Evolutionary conservation across 2,797 vertebrate species (phyloP), one percentile per base, ranked within the genome.

Genomic region (Scyliorhinus canicula): DNA sequence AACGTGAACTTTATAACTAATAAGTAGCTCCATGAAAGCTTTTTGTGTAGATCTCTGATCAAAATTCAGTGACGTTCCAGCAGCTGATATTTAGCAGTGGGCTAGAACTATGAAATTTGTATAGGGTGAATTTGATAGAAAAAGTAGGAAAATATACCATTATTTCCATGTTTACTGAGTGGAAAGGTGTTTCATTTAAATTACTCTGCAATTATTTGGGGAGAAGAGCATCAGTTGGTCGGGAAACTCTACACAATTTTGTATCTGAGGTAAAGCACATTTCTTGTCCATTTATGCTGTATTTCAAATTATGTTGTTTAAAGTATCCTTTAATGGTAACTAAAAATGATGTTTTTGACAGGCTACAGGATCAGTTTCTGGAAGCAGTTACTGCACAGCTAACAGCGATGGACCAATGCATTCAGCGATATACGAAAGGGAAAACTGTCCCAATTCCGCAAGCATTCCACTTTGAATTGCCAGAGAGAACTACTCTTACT

Each of bases 381-480:
- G 97, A 97, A 96, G 97, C 97, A 95, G 96, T 99, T 96, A 97
- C 96, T 52, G 95, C 95, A 93, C 99, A 99, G 95, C 97, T 99
- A 95, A 96, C 95, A 95, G 98, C 99, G 95, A 99, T 99, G 98
- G 98, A 99, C 96, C 98, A 97, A 93, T 98, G 98, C 95, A 97
- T 97, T 95, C 96, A 98, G 95, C 98, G 96, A 95, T 97, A 98
- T 55, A 97, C 98, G 97, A 98, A 98, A 95, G 98, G 98, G 95
- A 97, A 97, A 0, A 97, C 97, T 16, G 95, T 99, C 86, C 96
- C 97, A 35, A 96, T 99, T 47, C 98, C 99, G 44, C 98, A 99
- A 95, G 97, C 98, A 2, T 96, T 98, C 96, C 99, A 99, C 97
- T 99, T 99, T 96, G 97, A 98, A 96, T 97, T 99, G 85, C 99